Percentiles rank a stretch among this genome's conserved stretches.
Evolutionary conservation across 2,797 vertebrate species (phyloP).

Genomic region (Gymnoscopelus braueri): DNA sequence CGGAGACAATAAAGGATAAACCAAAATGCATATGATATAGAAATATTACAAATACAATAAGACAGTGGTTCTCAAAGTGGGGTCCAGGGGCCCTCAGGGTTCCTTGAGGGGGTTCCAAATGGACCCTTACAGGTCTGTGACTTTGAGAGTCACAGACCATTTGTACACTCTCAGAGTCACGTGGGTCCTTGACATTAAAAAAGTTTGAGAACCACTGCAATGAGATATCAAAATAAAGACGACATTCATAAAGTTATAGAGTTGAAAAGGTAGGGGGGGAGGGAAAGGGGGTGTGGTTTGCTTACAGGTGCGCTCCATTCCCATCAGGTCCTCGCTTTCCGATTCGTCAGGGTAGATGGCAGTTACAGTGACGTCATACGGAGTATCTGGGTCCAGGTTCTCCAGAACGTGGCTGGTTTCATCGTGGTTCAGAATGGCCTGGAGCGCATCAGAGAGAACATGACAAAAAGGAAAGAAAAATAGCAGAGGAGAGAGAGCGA

Average conservation of each 20-base stretch:
- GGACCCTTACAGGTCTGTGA: no score
- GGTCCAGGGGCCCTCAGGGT: no score
- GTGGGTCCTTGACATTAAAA: no score
- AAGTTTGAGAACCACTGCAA: no score
- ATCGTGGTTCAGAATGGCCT: constrained; percentile 89
- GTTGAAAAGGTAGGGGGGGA: background rate
- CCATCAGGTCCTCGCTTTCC: constrained; percentile 92
- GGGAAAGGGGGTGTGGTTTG: background rate
- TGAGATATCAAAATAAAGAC: no score
- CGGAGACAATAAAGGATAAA: no score
- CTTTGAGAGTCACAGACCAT: no score
- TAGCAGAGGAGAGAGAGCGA: background rate
- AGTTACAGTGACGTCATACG: constrained; percentile 89
- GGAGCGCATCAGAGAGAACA: constrained; percentile 8
- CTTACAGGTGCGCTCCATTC: constrained; percentile 90
- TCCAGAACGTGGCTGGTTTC: constrained; percentile 84
- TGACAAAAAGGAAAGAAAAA: background rate
- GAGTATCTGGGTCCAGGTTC: constrained; percentile 88
- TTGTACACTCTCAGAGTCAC: no score
- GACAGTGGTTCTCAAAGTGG: no score
- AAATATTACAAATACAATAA: no score
- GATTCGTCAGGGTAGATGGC: constrained; percentile 97
- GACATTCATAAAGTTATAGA: background rate
- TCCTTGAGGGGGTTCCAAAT: no score
- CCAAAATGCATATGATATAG: no score